Conservation (phyloP, 2,113 vertebrate species). For the Ramphastos sulfuratus region DNA sequence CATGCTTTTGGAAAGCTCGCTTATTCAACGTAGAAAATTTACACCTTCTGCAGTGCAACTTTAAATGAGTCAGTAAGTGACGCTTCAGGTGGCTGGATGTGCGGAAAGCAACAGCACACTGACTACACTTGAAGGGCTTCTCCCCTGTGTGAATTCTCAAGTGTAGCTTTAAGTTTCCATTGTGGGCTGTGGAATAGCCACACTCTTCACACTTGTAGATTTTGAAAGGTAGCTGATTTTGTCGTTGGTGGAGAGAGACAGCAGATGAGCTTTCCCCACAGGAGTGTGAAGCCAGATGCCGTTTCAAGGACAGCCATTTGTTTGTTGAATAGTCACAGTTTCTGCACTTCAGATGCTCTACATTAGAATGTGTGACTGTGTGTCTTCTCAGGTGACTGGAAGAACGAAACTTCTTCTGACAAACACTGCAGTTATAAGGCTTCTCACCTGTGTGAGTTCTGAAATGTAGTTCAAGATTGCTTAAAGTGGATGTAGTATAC, state of each 20-base stretch:
- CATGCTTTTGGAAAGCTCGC: not conserved
- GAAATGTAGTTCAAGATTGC: conserved; percentile 26
- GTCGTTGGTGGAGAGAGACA: not conserved
- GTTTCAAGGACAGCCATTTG: conserved; percentile 52
- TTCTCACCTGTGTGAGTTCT: conserved; percentile 61
- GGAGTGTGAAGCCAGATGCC: not conserved
- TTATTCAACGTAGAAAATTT: not conserved
- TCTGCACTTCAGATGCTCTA: not conserved
- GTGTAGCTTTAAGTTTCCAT: conserved; percentile 38
- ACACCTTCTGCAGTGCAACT: not conserved
- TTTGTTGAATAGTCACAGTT: conserved; percentile 26
- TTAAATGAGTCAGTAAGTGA: conserved; percentile 29
- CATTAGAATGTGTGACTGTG: not conserved
- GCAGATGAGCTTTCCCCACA: not conserved
- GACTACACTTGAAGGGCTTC: conserved; percentile 9
- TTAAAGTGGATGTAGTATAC: not conserved
- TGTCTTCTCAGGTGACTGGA: conserved; percentile 63
- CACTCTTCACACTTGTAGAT: conserved; percentile 30
- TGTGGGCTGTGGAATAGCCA: conserved; percentile 34
- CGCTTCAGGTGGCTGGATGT: conserved; percentile 63
- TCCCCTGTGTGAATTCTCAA: conserved; percentile 52
- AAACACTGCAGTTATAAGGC: conserved; percentile 28
- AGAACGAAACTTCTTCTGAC: conserved; percentile 56
- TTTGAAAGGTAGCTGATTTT: not conserved
- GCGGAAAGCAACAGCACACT: conserved; percentile 41